Evolutionary conservation across 2,113 vertebrate genomes (phyloP).

Genomic region (Illadopsis cleaveri): DNA sequence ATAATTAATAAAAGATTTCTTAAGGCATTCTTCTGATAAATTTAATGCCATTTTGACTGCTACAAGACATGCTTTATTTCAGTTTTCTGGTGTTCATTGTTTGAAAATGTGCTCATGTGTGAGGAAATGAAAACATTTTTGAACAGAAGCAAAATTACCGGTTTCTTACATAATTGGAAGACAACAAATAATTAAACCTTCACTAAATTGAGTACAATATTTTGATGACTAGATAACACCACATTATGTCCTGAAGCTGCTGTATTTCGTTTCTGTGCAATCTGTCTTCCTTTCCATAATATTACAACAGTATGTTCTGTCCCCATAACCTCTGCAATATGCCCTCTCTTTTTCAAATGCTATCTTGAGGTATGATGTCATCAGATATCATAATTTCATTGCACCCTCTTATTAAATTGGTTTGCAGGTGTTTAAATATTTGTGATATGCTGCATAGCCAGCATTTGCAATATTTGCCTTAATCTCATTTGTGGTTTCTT

Average conservation of each 20-base stretch:
- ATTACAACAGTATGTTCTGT: not conserved
- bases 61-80: slow-evolving; percentile 69
- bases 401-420: not conserved
- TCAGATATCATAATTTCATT: slow-evolving; percentile 1
- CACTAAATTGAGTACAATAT: slow-evolving; percentile 27
- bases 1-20: not conserved
- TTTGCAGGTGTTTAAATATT: slow-evolving; percentile 45
- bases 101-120: not conserved
- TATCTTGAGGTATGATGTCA: slow-evolving; percentile 3
- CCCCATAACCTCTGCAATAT: not conserved
- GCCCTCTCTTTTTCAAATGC: slow-evolving; percentile 20
- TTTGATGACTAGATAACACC: slow-evolving; percentile 17
- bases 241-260: not conserved
- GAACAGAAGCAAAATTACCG: slow-evolving; percentile 28
- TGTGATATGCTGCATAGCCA: not conserved
- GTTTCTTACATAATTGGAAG: slow-evolving; percentile 13
- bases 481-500: slow-evolving; percentile 19
- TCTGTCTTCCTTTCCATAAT: slow-evolving; percentile 27
- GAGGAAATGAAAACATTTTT: slow-evolving; percentile 52
- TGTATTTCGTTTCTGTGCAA: slow-evolving; percentile 34
- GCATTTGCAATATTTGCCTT: slow-evolving; percentile 54
- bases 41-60: slow-evolving; percentile 16
- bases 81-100: slow-evolving; percentile 20
- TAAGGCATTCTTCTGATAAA: not conserved
- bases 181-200: slow-evolving; percentile 26